Evolutionary conservation across 2,113 vertebrate genomes (phyloP), one percentile per base, ranked within the genome.

Genomic region (Tauraco erythrolophus): DNA sequence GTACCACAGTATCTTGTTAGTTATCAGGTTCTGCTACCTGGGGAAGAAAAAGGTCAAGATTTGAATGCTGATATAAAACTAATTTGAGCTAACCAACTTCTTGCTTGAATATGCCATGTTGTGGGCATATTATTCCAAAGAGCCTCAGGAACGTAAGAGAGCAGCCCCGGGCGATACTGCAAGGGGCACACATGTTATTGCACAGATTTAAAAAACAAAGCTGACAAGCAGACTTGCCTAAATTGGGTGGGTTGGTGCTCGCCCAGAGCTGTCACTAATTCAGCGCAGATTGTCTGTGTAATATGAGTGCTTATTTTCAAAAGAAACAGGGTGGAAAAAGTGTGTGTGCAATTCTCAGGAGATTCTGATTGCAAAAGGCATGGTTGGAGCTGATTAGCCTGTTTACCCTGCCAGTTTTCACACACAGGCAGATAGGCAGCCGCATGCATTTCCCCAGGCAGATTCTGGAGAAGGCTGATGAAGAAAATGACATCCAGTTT

Each of bases 381-480:
- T 64, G 84, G 75, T 94, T 91, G 94, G 89, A 89, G 89, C 92
- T 92, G 83, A 94, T 95, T 80, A 95, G 83, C 39, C 74, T 86
- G 82, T 91, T 96, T 93, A 69, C 89, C 56, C 76, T 80, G 69
- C 19, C 48, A 87, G 74, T 92, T 88, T 95, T 87, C 57, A 46
- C 77, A 84, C 46, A 79, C 48, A 89, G 30, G 69, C 28, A 56
- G 65, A 90, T 85, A 94, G 61, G 35, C 41, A 70, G 50, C 21
- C 81, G 81, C 16, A 23, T 91, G 70, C 14, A 31, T 84, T 83
- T 84, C 56, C 86, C 83, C 51, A 39, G 56, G 65, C 68, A 96
- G 41, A 56, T 53, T 92, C 76, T 79, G 86, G 33, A 86, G 53
- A 81, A 81, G 6, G 11, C 31, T 84, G 62, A 60, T 53, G 69